Base-by-base conservation (phyloP, 2,888 invertebrate species). In the Mimachlamys varia region DNA sequence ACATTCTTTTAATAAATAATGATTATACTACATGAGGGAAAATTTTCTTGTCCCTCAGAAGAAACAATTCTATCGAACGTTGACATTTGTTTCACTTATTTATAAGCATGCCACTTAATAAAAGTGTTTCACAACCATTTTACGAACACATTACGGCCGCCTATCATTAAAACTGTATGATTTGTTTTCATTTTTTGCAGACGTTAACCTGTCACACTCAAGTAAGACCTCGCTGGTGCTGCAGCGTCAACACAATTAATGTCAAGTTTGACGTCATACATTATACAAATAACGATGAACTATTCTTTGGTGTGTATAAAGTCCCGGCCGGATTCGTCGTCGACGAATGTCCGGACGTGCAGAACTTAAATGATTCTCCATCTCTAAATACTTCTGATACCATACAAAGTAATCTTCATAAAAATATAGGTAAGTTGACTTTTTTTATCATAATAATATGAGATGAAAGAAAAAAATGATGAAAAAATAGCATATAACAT, bases 251-350 rank as follows among this genome's bases (percentile, higher is more conserved):
- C 22, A 76, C 76, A 76, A 76, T 76, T 33, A 76, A 76, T 12
- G 27, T 76, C 12, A 76, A 76, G 76, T 76, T 76, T 27, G 76
- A 76, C 13, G 76, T 76, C 27, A 76, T 76, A 76, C 76, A 76
- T 0, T 76, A 76, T 76, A 22, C 76, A 27, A 76, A 76, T 33
- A 15, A 76, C 27, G 76, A 76, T 12, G 76, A 76, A 76, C 76
- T 76, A 7, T 76, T 76, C 76, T 76, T 76, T 33, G 76, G 76
- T 15, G 76, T 76, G 33, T 76, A 76, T 33, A 76, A 76, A 27
- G 76, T 76, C 22, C 76, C 76, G 7, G 76, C 76, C 76, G 76
- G 76, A 76, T 76, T 76, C 76, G 76, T 76, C 76, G 76, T 33
- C 7, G 76, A 76, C 33, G 76, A 76, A 33, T 76, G 76, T 33